phyloP scores from a whole-genome alignment of 1,140 invertebrate species.

The Acromyrmex echinatior region DNA sequence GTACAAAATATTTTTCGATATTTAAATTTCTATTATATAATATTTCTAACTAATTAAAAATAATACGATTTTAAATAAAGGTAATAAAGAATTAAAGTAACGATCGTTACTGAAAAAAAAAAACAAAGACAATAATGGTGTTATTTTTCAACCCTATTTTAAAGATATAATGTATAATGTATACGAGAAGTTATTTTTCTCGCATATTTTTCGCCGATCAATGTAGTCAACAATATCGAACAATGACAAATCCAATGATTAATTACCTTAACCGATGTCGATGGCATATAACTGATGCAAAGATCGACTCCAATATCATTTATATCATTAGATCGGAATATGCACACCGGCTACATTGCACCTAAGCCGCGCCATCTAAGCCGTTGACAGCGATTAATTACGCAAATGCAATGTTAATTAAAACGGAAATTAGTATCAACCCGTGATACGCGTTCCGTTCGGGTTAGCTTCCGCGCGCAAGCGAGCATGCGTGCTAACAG shows the following conservation, averaged over 20 bases:
- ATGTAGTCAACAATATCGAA: conserved; percentile 14
- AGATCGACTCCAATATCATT: conserved; percentile 29
- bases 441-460: conserved; percentile 60
- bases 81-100: too few relatives aligned
- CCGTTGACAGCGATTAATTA: conserved; percentile 69
- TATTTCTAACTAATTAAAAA: too few relatives aligned
- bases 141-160: too few relatives aligned
- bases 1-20: too few relatives aligned
- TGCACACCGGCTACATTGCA: conserved; percentile 4
- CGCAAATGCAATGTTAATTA: conserved; percentile 73
- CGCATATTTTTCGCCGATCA: conserved; percentile 27
- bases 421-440: conserved; percentile 70
- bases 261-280: conserved; percentile 29
- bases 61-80: too few relatives aligned
- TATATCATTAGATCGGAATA: conserved; percentile 29
- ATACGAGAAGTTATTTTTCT: conserved; percentile 20
- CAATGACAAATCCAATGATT: conserved; percentile 57
- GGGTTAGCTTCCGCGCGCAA: conserved; percentile 19
- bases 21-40: too few relatives aligned
- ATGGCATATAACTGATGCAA: neutral
- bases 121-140: too few relatives aligned
- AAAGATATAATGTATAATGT: neutral
- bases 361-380: conserved; percentile 37
- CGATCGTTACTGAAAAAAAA: too few relatives aligned
- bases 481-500: conserved; percentile 13